Conservation (phyloP, 2,113 vertebrate genomes). For the Dipodomys merriami region DNA sequence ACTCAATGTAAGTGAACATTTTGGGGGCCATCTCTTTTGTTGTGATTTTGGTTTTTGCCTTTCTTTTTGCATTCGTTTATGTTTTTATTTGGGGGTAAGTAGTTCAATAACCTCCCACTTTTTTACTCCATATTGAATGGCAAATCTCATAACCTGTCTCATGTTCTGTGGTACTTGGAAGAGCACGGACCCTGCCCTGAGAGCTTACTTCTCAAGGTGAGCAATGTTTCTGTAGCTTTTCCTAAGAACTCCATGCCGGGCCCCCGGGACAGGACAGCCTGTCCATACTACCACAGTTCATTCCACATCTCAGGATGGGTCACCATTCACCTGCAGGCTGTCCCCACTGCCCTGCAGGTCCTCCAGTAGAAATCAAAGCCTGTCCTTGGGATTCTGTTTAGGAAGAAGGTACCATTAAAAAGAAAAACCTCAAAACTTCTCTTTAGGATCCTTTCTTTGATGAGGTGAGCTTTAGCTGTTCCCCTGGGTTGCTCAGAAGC, state of each 20-base stretch:
- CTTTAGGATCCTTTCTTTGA: conserved; percentile 24
- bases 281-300: conserved; percentile 30
- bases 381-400: conserved; percentile 48
- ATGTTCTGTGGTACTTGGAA: conserved; percentile 85
- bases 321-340: conserved; percentile 5
- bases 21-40: conserved; percentile 61
- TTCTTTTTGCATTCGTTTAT: conserved; percentile 69
- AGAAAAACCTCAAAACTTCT: neutral
- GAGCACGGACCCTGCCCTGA: conserved; percentile 86
- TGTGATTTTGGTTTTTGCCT: conserved; percentile 71
- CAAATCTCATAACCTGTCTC: conserved; percentile 81
- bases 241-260: conserved; percentile 56
- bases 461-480: conserved; percentile 30
- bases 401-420: conserved; percentile 40
- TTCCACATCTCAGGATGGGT: neutral
- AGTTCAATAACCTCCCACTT: conserved; percentile 82
- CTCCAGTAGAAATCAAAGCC: conserved; percentile 18
- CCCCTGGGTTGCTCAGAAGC: neutral
- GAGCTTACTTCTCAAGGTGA: conserved; percentile 88
- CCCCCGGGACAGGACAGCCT: conserved; percentile 67
- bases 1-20: conserved; percentile 92
- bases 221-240: conserved; percentile 85
- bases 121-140: conserved; percentile 77
- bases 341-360: neutral
- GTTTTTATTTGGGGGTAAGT: conserved; percentile 88